Evolutionary conservation across 2,888 invertebrate species (phyloP).

Genomic region (Apocheima hispidaria): DNA sequence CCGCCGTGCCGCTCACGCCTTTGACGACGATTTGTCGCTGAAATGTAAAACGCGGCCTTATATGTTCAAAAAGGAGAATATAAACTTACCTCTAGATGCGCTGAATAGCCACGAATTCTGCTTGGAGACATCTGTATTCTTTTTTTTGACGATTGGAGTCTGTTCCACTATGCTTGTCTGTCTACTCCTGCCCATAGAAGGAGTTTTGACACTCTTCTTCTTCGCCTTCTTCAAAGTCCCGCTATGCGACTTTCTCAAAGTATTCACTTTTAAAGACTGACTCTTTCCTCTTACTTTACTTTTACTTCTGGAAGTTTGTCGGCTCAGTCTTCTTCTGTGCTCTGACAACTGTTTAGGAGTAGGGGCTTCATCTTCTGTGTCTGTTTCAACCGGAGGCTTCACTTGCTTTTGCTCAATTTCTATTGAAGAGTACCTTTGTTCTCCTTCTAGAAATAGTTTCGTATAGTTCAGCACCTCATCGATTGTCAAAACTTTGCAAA

Average conservation of each 20-base stretch:
- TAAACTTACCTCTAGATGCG: conserved; percentile 69
- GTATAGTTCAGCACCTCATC: conserved; percentile 75
- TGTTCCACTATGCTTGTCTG: conserved; percentile 78
- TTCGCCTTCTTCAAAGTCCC: conserved; percentile 79
- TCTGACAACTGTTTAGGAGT: conserved; percentile 69
- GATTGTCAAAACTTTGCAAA: conserved; percentile 58
- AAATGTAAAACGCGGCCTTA: neutral
- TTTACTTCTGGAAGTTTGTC: conserved; percentile 80
- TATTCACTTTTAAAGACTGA: conserved; percentile 77
- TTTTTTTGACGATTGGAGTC: conserved; percentile 72
- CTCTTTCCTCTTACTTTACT: conserved; percentile 81
- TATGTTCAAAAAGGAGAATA: neutral
- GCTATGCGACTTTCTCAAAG: conserved; percentile 77
- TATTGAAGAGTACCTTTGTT: conserved; percentile 68
- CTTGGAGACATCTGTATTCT: conserved; percentile 67
- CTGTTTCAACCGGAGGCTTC: conserved; percentile 68
- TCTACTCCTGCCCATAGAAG: conserved; percentile 68
- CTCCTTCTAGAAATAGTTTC: conserved; percentile 75
- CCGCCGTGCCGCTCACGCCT: no score
- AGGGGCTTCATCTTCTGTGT: conserved; percentile 74
- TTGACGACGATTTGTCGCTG: no score
- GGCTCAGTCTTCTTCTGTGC: conserved; percentile 75
- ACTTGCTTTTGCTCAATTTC: conserved; percentile 45
- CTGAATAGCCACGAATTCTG: conserved; percentile 80
- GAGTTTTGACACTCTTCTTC: conserved; percentile 73